These are phyloP conservation scores for Balearica regulorum DNA, from an alignment of 2,797 vertebrate species.

Conservation along the genomic window DNA sequence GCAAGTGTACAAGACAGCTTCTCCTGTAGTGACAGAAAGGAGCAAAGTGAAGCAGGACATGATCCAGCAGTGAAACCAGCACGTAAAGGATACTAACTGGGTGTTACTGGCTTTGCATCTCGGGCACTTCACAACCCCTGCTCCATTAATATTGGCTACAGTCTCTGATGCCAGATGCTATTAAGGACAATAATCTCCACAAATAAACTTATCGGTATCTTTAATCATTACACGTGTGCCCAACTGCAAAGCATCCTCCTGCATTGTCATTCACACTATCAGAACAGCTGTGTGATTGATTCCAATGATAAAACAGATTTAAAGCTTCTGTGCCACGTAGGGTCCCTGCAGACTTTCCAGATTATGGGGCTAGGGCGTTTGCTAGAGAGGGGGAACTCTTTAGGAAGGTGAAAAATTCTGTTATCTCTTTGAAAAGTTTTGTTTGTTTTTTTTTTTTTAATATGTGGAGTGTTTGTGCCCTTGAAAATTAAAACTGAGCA, in stretches of 20 bases:
- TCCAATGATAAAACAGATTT: background rate
- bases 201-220: background rate
- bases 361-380: background rate
- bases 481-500: background rate
- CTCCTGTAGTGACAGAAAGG: background rate
- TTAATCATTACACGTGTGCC: background rate
- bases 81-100: background rate
- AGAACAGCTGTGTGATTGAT: background rate
- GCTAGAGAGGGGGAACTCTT: background rate
- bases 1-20: background rate
- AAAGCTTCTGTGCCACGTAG: background rate
- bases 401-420: background rate
- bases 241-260: background rate
- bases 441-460: background rate
- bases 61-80: background rate
- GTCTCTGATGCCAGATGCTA: background rate
- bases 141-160: background rate
- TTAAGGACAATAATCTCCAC: background rate
- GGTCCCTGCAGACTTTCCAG: background rate
- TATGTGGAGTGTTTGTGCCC: background rate
- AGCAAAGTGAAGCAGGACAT: background rate
- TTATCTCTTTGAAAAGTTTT: background rate
- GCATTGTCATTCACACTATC: background rate
- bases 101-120: background rate
- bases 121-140: background rate